Evolutionary conservation across 2,797 vertebrate genomes (phyloP).

Genomic region (Chaetodon trifasciatus): DNA sequence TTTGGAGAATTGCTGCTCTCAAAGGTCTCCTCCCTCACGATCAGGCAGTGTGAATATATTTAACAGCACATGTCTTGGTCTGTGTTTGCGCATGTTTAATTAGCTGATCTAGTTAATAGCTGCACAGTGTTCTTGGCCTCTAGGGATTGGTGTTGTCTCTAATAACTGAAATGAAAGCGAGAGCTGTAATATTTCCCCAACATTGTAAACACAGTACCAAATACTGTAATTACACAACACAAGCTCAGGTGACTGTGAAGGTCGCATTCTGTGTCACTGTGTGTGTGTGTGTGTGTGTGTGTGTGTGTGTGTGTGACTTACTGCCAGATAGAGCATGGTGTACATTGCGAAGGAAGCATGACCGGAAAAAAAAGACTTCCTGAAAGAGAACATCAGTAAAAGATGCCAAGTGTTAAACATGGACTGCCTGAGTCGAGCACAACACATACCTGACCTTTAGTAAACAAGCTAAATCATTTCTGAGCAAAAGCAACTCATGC

Average conservation of each 20-base stretch:
- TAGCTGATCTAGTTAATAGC: conserved; percentile 51
- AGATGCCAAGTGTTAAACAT: conserved; percentile 60
- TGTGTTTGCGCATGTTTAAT: conserved; percentile 68
- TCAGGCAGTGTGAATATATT: conserved; percentile 69
- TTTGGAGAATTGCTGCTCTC: conserved; percentile 76
- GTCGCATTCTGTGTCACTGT: conserved; percentile 45
- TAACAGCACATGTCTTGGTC: conserved; percentile 58
- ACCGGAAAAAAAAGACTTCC: conserved; percentile 90
- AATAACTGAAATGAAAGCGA: conserved; percentile 46
- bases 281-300: conserved; percentile 17
- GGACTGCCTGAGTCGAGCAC: conserved; percentile 1
- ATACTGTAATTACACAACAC: conserved; percentile 46
- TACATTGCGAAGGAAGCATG: conserved; percentile 89
- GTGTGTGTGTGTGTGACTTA: conserved; percentile 76
- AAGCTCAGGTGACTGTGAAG: conserved; percentile 55
- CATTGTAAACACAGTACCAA: conserved; percentile 35
- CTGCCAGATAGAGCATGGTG: conserved; percentile 88
- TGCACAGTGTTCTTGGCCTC: conserved; percentile 41
- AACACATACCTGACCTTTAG: conserved; percentile 32
- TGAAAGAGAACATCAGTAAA: conserved; percentile 77
- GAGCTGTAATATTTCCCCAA: conserved; percentile 32
- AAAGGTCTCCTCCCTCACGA: conserved; percentile 70
- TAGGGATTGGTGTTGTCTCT: conserved; percentile 24
- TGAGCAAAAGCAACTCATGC: not conserved
- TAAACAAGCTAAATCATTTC: conserved; percentile 13